phyloP scores from a whole-genome alignment of 2,113 vertebrate genomes.

The Fulica atra region DNA sequence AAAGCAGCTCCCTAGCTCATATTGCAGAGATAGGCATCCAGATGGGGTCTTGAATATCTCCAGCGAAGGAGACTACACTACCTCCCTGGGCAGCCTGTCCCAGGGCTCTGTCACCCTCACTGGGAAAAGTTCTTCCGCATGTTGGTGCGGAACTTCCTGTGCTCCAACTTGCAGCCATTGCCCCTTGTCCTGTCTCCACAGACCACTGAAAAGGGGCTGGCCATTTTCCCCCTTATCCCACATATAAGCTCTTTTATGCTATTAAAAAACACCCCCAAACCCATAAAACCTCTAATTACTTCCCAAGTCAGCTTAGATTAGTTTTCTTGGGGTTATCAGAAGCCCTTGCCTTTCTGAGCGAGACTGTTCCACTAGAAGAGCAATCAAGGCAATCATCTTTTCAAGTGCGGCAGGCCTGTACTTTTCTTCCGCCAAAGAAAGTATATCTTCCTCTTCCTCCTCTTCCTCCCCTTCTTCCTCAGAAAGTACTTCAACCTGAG shows the following conservation, averaged over 20 bases:
- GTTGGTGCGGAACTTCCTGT: too few relatives aligned
- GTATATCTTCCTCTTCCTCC: conserved; percentile 97
- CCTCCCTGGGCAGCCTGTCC: too few relatives aligned
- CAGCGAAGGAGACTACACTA: too few relatives aligned
- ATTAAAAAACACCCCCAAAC: neutral
- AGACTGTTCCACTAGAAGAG: conserved; percentile 96
- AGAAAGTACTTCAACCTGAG: conserved; percentile 98
- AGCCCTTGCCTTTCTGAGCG: conserved; percentile 91
- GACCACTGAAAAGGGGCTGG: too few relatives aligned
- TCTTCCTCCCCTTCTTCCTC: conserved; percentile 98
- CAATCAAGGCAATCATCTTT: conserved; percentile 98
- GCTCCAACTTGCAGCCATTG: too few relatives aligned
- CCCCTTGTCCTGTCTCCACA: too few relatives aligned
- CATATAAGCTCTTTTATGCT: neutral
- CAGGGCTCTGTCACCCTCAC: too few relatives aligned
- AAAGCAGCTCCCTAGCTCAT: too few relatives aligned
- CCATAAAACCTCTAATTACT: neutral
- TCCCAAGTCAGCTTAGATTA: neutral
- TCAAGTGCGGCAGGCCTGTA: conserved; percentile 98
- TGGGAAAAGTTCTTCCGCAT: too few relatives aligned
- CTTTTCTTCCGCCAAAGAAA: conserved; percentile 98
- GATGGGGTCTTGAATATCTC: too few relatives aligned
- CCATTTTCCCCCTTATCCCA: too few relatives aligned
- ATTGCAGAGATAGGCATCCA: too few relatives aligned
- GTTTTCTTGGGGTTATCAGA: conserved; percentile 18